These are phyloP conservation scores for Bambusicola thoracicus DNA, from an alignment of 2,113 vertebrate genomes.

Conservation along the genomic window DNA sequence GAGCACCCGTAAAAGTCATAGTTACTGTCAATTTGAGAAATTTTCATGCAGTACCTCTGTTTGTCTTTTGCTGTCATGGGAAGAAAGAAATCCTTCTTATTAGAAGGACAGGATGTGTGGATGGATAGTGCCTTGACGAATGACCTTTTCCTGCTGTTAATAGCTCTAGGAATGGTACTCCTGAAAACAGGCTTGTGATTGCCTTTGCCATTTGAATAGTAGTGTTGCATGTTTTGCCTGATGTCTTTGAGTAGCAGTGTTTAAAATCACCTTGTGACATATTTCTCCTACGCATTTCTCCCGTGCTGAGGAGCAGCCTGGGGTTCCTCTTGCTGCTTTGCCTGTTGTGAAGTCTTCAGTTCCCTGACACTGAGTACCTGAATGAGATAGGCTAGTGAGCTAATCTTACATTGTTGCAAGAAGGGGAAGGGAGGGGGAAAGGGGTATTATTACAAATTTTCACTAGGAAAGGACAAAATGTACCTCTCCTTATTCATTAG, in stretches of 20 bases:
- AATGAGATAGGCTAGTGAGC: background rate
- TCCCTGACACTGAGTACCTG: background rate
- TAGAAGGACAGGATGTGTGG: constrained; percentile 52
- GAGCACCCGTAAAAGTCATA: constrained; percentile 67
- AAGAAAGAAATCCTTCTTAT: constrained; percentile 65
- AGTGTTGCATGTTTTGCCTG: background rate
- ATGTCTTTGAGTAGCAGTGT: background rate
- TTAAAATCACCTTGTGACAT: background rate
- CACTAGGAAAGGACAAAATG: background rate
- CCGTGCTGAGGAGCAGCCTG: background rate
- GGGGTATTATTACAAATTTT: background rate
- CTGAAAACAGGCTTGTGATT: background rate
- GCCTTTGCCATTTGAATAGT: background rate
- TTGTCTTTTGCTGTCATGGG: constrained; percentile 49
- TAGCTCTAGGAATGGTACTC: background rate
- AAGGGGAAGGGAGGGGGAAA: background rate
- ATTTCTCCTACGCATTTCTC: fast-evolving
- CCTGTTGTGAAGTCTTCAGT: background rate
- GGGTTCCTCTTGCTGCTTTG: background rate
- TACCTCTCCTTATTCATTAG: constrained; percentile 20
- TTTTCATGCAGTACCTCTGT: constrained; percentile 59
- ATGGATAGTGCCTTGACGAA: constrained; percentile 56
- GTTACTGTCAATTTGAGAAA: constrained; percentile 74
- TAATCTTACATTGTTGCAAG: background rate
- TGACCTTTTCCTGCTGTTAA: constrained; percentile 4